phyloP scores from a whole-genome alignment of 2,797 vertebrate genomes.

The Petrocephalus schoutedeni region DNA sequence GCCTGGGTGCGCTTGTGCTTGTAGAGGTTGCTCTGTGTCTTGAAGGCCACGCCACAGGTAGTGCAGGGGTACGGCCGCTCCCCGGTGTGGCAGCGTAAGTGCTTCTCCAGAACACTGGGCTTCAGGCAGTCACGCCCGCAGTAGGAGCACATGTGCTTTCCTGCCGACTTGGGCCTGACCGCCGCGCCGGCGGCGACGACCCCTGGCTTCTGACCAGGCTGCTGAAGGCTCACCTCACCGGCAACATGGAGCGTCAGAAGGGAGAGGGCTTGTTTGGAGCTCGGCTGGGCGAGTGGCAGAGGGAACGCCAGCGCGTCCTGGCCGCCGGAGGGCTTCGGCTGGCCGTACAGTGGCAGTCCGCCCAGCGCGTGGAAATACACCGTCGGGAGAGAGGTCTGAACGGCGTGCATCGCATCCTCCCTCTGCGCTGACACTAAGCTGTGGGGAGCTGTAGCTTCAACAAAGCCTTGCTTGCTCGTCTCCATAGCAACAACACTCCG shows the following conservation, averaged over 20 bases:
- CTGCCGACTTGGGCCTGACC: slow-evolving; percentile 66
- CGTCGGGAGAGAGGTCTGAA: slow-evolving; percentile 62
- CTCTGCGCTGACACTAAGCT: slow-evolving; percentile 51
- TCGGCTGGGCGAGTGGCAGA: slow-evolving; percentile 52
- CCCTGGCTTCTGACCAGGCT: slow-evolving; percentile 43
- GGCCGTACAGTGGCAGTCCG: slow-evolving; percentile 58
- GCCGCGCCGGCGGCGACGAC: slow-evolving; percentile 41
- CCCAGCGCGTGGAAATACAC: slow-evolving; percentile 78
- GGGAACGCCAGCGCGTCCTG: slow-evolving; percentile 51
- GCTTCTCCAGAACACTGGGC: slow-evolving; percentile 93
- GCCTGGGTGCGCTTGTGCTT: slow-evolving; percentile 92
- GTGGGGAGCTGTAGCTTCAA: slow-evolving; percentile 52
- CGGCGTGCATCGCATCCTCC: slow-evolving; percentile 56
- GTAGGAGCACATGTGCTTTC: slow-evolving; percentile 83
- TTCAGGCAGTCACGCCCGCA: slow-evolving; percentile 91
- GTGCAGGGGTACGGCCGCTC: slow-evolving; percentile 88
- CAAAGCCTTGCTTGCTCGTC: slow-evolving; percentile 67
- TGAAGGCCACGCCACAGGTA: slow-evolving; percentile 88
- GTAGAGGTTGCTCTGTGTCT: slow-evolving; percentile 97
- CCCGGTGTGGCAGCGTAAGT: slow-evolving; percentile 91
- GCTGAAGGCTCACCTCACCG: slow-evolving; percentile 67
- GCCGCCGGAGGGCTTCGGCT: slow-evolving; percentile 48
- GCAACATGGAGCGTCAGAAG: slow-evolving; percentile 76
- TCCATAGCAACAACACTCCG: slow-evolving; percentile 72
- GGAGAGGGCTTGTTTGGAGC: slow-evolving; percentile 66